phyloP scores from a whole-genome alignment of 2,797 vertebrate species.

The Ctenochaetus hawaiiensis region DNA sequence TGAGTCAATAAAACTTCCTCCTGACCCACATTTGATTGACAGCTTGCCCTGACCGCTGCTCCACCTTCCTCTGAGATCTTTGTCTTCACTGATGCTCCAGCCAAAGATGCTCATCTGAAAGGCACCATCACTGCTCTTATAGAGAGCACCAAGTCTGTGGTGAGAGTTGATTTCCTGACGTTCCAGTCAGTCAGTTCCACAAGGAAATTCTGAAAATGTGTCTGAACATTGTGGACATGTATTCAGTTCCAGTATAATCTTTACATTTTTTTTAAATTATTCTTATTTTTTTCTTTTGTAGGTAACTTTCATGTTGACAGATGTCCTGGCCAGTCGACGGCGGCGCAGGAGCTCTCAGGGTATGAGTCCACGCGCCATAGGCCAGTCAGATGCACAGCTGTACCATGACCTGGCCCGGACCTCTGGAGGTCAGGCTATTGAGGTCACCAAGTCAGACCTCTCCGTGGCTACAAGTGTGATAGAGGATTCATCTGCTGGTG shows the following conservation, averaged over 20 bases:
- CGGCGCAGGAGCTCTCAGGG: constrained; percentile 15
- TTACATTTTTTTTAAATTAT: not conserved
- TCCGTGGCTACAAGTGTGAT: constrained; percentile 68
- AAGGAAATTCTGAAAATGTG: not conserved
- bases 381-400: constrained; percentile 40
- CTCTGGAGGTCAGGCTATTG: constrained; percentile 80
- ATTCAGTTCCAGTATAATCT: not conserved
- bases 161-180: constrained; percentile 42
- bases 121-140: constrained; percentile 72
- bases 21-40: not conserved
- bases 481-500: constrained; percentile 58
- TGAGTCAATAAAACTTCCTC: not conserved
- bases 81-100: constrained; percentile 83
- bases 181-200: not conserved
- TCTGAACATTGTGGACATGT: not conserved
- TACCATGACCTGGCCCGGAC: constrained; percentile 76
- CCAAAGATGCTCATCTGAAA: constrained; percentile 76
- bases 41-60: constrained; percentile 80
- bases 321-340: constrained; percentile 2
- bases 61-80: constrained; percentile 82
- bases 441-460: constrained; percentile 72
- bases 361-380: accelerated
- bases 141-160: constrained; percentile 75
- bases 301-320: constrained; percentile 82
- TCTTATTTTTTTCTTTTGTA: constrained; percentile 19